These are phyloP conservation scores for Stichodactyla mertensii DNA, from an alignment of 64 coral and sea anemone species.

Conservation along the genomic window DNA sequence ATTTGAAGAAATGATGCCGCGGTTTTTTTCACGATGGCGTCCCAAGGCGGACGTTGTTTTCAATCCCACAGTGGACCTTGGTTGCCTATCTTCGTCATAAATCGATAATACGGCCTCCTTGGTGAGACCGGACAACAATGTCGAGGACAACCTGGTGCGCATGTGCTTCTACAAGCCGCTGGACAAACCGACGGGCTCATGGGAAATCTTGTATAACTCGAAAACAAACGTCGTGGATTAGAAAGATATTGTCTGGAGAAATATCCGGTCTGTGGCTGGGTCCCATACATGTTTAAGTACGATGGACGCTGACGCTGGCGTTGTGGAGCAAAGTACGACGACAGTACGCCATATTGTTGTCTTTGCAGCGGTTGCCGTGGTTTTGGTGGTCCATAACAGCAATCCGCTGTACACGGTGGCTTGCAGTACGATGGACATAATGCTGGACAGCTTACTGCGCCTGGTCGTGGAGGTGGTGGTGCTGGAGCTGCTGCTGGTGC, in stretches of 20 bases:
- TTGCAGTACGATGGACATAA: conserved; percentile 39
- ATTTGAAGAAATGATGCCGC: too few species aligned
- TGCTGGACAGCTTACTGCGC: conserved; percentile 27
- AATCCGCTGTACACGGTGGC: conserved; percentile 39
- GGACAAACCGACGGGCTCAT: conserved; percentile 18
- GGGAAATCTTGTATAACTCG: background rate
- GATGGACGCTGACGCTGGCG: background rate
- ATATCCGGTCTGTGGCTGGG: conserved; percentile 18
- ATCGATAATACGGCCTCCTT: background rate
- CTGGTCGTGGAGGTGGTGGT: conserved; percentile 30
- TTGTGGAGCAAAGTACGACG: background rate
- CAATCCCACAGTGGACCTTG: background rate
- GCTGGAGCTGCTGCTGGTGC: conserved; percentile 1
- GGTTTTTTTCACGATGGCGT: too few species aligned
- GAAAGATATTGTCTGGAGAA: conserved; percentile 17
- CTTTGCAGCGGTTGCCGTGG: background rate
- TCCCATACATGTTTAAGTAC: background rate
- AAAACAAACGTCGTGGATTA: background rate
- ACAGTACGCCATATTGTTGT: background rate
- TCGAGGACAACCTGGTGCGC: conserved; percentile 58
- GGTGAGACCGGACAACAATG: conserved; percentile 24
- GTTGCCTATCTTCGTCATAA: background rate
- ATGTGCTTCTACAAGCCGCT: conserved; percentile 41
- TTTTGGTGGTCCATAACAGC: conserved; percentile 16
- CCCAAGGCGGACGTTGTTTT: background rate